These are phyloP conservation scores for Pantala flavescens DNA, from an alignment of 1,140 invertebrate genomes.

Conservation along the genomic window DNA sequence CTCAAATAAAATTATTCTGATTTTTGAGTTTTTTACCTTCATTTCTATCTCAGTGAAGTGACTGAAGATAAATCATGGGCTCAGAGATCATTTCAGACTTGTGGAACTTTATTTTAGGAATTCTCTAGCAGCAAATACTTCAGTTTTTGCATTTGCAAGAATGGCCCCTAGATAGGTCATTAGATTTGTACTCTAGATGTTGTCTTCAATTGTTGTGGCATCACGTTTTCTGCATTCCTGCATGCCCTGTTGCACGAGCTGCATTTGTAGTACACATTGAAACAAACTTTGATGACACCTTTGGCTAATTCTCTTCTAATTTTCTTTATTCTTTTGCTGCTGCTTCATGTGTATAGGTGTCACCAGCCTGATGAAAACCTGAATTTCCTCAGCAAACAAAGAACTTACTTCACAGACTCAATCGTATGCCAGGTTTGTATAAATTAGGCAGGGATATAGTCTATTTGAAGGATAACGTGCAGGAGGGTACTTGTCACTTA, in stretches of 20 bases:
- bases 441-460: conserved; percentile 11
- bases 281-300: background rate
- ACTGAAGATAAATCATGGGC: too few species aligned
- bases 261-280: background rate
- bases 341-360: conserved; percentile 15
- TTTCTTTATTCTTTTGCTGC: conserved; percentile 18
- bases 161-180: too few species aligned
- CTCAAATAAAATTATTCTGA: too few species aligned
- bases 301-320: conserved; percentile 14
- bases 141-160: too few species aligned
- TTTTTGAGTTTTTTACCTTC: too few species aligned
- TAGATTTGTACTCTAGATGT: background rate
- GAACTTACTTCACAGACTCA: conserved; percentile 9
- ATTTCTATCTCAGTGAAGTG: too few species aligned
- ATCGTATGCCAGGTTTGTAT: background rate
- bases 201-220: background rate
- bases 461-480: background rate
- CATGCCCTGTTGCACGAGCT: background rate
- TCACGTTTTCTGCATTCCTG: background rate
- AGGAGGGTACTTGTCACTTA: too few species aligned
- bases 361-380: conserved; percentile 15
- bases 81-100: too few species aligned
- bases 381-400: conserved; percentile 13
- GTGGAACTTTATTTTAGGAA: too few species aligned
- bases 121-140: too few species aligned